Base-by-base conservation (phyloP, 2,888 invertebrate genomes). In the Rotaria magnacalcarata region DNA sequence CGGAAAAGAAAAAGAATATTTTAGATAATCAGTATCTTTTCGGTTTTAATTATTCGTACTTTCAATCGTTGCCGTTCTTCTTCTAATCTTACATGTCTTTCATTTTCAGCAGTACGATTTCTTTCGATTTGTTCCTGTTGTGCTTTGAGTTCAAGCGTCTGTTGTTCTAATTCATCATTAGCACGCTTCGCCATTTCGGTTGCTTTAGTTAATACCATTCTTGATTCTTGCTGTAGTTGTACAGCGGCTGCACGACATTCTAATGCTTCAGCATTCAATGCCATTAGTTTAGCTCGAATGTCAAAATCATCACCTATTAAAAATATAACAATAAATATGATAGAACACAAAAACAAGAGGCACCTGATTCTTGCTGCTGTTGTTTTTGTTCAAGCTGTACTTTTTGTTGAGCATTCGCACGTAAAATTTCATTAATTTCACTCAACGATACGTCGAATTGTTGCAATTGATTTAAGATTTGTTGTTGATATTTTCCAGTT, bases 261-360 rank as follows among this genome's bases (percentile, higher is more conserved):
- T n/a, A 80, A 47, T 24, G 80, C 47, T 47, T 80, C 80, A 8
- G 80, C 80, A n/a, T 80, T 80, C 80, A 80, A 47, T 43, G 43
- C 24, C 47, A 80, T 47, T 10, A 80, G 16, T 80, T 47, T 43
- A 24, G 80, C 80, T n/a, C 47, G 80, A 24, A 47, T 80, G 24
- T 80, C 80, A 4, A 47, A 2, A 80, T 67, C 67, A 67, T 67
- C 67, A 27, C 34, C 67, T 67, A 8, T n/a, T 8, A 58, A n/a
- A 10, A 34, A 21, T 21, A 54, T 21, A 21, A 54, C 7, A 19
- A n/a, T 58, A n/a, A 5, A 67, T 0, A 34, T 6, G 24, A 5
- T 34, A 34, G 0, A 1, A 34, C 2, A 67, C 21, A 7, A 21
- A 24, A 56, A 24, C 2, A 24, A 34, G 11, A 67, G 5, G 16